Percentiles rank a stretch among this genome's conserved stretches.
Conservation (phyloP, 35 echinoderm and acorn worm species). For the Ophioderma brevispina region DNA sequence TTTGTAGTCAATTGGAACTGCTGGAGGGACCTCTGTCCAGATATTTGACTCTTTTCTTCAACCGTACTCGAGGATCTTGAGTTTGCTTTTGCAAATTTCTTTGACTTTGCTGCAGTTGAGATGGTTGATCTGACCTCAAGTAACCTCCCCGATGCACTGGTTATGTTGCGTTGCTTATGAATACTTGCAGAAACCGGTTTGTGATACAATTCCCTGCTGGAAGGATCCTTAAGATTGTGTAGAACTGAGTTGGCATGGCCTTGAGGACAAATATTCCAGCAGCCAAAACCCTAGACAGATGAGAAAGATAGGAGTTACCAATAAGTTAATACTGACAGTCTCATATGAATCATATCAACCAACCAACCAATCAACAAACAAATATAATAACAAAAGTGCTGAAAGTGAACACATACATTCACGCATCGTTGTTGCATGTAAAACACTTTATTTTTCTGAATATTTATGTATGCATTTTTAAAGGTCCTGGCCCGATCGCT, state of each 20-base stretch:
- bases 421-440: no score
- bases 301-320: background rate
- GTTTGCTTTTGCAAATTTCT: background rate
- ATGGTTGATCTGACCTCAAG: background rate
- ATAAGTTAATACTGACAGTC: no score
- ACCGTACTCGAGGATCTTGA: constrained; percentile 40
- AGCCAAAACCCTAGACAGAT: constrained; percentile 41
- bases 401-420: no score
- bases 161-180: constrained; percentile 13
- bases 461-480: no score
- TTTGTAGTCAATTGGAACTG: constrained; percentile 25
- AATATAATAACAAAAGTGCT: no score
- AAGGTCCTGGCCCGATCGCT: no score
- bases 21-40: background rate
- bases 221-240: constrained; percentile 35
- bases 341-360: no score
- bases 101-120: background rate
- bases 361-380: no score
- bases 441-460: no score
- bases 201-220: background rate
- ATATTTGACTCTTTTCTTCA: constrained; percentile 3
- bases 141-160: constrained; percentile 47
- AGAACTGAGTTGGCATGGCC: constrained; percentile 28
- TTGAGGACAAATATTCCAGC: constrained; percentile 42
- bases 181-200: background rate